Evolutionary conservation across 1,140 invertebrate species (phyloP), one percentile per base, ranked within the genome.

Genomic region (Drosophila sturtevanti): DNA sequence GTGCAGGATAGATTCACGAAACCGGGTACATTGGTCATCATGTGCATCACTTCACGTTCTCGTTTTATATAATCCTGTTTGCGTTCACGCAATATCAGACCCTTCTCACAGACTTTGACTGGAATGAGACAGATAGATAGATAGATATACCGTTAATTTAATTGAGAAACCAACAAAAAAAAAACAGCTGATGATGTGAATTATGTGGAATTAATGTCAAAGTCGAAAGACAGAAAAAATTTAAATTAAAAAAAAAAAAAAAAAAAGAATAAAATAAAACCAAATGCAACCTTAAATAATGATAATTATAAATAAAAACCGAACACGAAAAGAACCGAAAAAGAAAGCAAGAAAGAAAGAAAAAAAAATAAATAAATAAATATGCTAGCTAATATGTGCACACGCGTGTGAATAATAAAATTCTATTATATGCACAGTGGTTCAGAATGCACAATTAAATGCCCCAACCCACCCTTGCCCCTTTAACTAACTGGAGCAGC

Each of bases 31-130:
- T 80, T 91, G 35, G 81, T 86, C 92, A 93, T 64, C 89, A 92
- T 65, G 90, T 91, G 77, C 93, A 92, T 79, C 66, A 84, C 89
- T 68, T 91, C 90, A 27, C 91, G 91, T 66, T 92, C 91, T 37
- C 98, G 94, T 92, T 96, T 96, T 34, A 99, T 96, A 91, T 98
- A 98, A 81, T 98, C 96, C 61, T 96, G 95, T 92, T 99, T 99
- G 80, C 96, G 97, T 92, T 99, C 98, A 61, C 96, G 94, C 65
- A 98, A 95, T 59, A 99, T 98, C 89, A 98, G 96, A 11, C 94
- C 93, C 92, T 99, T 99, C 75, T 98, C 97, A 92, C 98, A 97
- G 0, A 99, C 98, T 95, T 99, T 99, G 89, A 99, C 97, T 98
- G 94, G 35, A 95, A 94, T 63, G 18, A 63, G 5, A 59, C 6